A percentile compares a stretch with the other conserved stretches of the same genome.
Conservation (phyloP, 2,113 vertebrate genomes). For the Beaufortia kweichowensis region DNA sequence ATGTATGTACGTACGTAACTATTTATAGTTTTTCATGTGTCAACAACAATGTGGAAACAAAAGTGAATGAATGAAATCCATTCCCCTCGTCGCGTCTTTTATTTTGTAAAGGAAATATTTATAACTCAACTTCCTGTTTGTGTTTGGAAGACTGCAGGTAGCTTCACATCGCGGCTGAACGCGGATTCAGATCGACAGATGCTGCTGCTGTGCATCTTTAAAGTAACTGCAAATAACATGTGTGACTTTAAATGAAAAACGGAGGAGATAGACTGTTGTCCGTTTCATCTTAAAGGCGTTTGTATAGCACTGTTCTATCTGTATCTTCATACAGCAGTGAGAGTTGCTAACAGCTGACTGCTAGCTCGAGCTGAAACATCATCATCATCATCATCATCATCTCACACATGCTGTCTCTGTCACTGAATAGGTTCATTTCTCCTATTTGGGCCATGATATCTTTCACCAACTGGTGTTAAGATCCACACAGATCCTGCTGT, state of each 20-base stretch:
- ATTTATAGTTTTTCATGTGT: no score
- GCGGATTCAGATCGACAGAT: background rate
- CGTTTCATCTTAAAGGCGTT: background rate
- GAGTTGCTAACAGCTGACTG: conserved; percentile 36
- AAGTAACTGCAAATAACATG: background rate
- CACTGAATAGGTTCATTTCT: background rate
- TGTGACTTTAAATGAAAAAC: background rate
- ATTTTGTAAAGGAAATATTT: conserved; percentile 13
- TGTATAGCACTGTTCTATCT: background rate
- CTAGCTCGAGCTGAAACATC: conserved; percentile 30
- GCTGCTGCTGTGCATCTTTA: background rate
- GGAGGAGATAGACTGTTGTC: background rate
- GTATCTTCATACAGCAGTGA: background rate
- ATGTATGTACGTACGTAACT: no score
- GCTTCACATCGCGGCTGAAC: conserved; percentile 3
- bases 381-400: background rate
- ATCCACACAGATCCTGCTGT: background rate
- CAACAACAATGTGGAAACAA: no score
- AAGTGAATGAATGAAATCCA: background rate
- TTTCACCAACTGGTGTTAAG: background rate
- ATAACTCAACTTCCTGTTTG: conserved; percentile 40
- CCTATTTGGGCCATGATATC: background rate
- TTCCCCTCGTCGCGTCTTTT: background rate
- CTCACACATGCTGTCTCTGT: conserved; percentile 1
- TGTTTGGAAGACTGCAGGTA: background rate